Evolutionary conservation across 2,888 invertebrate genomes (phyloP).

Genomic region (Dicycla oo): DNA sequence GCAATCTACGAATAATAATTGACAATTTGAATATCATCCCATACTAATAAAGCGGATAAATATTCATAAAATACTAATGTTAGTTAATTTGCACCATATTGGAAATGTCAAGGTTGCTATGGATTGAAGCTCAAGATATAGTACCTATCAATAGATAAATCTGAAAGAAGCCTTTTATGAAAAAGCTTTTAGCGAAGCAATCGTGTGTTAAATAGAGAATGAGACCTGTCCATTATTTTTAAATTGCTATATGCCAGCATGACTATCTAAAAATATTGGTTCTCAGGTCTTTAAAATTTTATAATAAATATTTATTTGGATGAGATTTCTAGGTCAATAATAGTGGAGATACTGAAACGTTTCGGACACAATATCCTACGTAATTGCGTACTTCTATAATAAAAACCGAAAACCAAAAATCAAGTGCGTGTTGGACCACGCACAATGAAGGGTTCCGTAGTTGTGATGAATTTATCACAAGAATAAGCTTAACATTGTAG

Average conservation of each 20-base stretch:
- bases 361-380: no score
- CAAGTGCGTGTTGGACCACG: no score
- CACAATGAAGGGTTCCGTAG: no score
- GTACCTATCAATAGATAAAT: slow-evolving; percentile 20
- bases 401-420: no score
- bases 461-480: no score
- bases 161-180: slow-evolving; percentile 21
- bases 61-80: slow-evolving; percentile 26
- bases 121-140: slow-evolving; percentile 12
- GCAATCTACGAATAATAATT: slow-evolving; percentile 5
- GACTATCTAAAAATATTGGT: not conserved
- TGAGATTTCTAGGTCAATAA: no score
- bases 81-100: slow-evolving; percentile 38
- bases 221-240: slow-evolving; percentile 19
- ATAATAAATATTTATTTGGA: no score
- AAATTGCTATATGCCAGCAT: not conserved
- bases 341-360: no score
- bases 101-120: slow-evolving; percentile 65
- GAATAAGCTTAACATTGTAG: no score
- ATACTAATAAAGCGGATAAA: slow-evolving; percentile 17
- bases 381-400: no score
- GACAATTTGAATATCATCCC: not conserved
- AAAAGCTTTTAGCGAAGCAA: slow-evolving; percentile 40
- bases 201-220: slow-evolving; percentile 3
- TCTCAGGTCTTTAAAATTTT: no score